Conservation (phyloP, 2,797 vertebrate species). For the Coregonus ussuriensis region DNA sequence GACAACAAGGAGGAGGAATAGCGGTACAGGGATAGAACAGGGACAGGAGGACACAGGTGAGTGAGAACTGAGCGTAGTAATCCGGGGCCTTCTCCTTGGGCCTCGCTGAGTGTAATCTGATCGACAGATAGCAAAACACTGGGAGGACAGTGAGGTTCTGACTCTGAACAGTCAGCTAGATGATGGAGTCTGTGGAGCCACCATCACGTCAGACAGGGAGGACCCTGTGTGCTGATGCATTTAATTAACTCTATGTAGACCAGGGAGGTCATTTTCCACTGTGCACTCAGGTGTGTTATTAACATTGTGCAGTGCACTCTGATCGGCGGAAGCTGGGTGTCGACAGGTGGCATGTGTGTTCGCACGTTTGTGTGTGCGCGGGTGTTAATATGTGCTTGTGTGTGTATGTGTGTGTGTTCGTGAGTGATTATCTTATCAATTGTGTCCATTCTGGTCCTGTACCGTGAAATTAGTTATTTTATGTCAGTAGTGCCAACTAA, state of each 20-base stretch:
- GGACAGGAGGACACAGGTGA: background rate
- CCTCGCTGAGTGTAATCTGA: too few species aligned
- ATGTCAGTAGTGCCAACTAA: background rate
- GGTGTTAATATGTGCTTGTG: background rate
- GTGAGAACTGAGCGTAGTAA: conserved; percentile 11
- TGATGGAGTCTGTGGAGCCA: conserved; percentile 7
- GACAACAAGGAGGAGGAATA: conserved; percentile 8
- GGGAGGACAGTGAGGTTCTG: conserved; percentile 13
- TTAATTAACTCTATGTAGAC: background rate
- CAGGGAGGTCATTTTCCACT: background rate
- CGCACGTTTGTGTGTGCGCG: background rate
- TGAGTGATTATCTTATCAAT: background rate
- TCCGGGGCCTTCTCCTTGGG: background rate
- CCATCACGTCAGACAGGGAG: conserved; percentile 3
- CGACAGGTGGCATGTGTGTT: background rate
- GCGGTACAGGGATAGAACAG: background rate
- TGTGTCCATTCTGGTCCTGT: background rate
- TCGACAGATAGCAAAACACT: conserved; percentile 1
- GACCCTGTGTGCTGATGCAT: background rate
- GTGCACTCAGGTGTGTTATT: conserved; percentile 31
- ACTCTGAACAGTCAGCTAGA: conserved; percentile 17
- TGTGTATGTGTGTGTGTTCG: background rate
- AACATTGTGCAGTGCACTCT: conserved; percentile 25
- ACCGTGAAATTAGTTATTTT: background rate
- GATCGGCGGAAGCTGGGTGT: conserved; percentile 16